Percentiles rank a stretch among this genome's conserved stretches.
phyloP scores from a whole-genome alignment of 2,113 vertebrate species.

The Polyodon spathula region DNA sequence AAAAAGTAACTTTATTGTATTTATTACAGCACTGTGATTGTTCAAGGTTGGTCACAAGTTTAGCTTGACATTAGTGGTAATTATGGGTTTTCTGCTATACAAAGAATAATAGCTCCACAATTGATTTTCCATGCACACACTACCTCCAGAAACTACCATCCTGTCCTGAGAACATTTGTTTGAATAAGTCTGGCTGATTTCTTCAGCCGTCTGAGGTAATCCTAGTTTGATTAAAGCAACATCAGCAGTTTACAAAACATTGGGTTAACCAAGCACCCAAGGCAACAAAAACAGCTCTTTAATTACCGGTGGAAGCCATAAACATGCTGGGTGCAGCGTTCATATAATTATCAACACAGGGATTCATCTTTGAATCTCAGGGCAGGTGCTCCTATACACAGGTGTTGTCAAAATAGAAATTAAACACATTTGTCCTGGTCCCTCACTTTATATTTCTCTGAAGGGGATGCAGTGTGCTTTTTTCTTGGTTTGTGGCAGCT shows the following conservation, averaged over 20 bases:
- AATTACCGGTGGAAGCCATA: slow-evolving; percentile 30
- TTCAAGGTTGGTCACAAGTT: no score
- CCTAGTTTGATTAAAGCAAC: slow-evolving; percentile 20
- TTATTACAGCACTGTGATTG: no score
- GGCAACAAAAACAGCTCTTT: slow-evolving; percentile 24
- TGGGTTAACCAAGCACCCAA: slow-evolving; percentile 14
- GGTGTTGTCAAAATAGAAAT: not conserved
- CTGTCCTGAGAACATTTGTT: not conserved
- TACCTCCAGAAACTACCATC: not conserved
- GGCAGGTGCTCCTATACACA: slow-evolving; percentile 13
- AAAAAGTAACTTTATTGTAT: no score
- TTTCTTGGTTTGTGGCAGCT: not conserved
- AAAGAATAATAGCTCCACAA: no score
- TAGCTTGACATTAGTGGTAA: no score
- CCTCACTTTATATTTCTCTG: not conserved
- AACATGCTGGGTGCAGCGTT: slow-evolving; percentile 17
- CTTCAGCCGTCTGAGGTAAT: slow-evolving; percentile 28
- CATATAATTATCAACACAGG: slow-evolving; percentile 18
- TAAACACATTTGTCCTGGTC: not conserved
- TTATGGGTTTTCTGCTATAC: no score
- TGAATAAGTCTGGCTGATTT: slow-evolving; percentile 9
- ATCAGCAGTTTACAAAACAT: slow-evolving; percentile 19
- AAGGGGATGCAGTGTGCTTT: not conserved
- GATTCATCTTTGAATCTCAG: slow-evolving; percentile 6
- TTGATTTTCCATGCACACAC: no score